A percentile compares a stretch with the other conserved stretches of the same genome.
Evolutionary conservation across 2,797 vertebrate genomes (phyloP).

Genomic region (Cossypha polioptera): DNA sequence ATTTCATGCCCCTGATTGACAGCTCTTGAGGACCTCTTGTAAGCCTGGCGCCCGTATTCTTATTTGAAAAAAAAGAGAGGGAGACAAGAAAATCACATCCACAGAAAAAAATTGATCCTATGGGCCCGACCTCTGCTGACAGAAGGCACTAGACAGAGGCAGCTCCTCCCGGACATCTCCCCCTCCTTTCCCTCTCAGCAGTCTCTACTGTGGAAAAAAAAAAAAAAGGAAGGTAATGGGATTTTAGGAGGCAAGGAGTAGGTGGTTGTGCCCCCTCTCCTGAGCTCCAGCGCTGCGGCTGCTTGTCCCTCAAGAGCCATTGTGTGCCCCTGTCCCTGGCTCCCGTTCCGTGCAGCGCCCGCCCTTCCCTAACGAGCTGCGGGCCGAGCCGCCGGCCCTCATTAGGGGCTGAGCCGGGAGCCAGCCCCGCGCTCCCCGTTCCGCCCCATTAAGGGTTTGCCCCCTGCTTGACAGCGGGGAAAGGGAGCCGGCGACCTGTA

Average conservation of each 20-base stretch:
- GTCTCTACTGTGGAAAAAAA: conserved; percentile 7
- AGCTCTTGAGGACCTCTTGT: conserved; percentile 76
- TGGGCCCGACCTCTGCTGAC: conserved; percentile 56
- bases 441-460: conserved; percentile 65
- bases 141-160: conserved; percentile 27
- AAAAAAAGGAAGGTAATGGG: conserved; percentile 67
- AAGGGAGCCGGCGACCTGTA: conserved; percentile 54
- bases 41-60: conserved; percentile 78
- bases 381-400: conserved; percentile 23
- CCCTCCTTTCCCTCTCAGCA: not conserved
- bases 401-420: conserved; percentile 43
- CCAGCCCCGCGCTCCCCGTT: conserved; percentile 14
- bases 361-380: conserved; percentile 52
- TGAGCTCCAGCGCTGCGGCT: not conserved
- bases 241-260: conserved; percentile 64
- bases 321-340: conserved; percentile 40
- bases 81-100: conserved; percentile 40
- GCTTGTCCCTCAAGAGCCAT: conserved; percentile 62
- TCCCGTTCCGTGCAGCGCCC: not conserved
- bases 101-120: conserved; percentile 68
- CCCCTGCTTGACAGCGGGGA: conserved; percentile 33
- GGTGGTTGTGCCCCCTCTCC: not conserved
- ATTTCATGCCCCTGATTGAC: conserved; percentile 83
- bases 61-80: conserved; percentile 17
- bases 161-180: not conserved